Evolutionary conservation across 2,888 invertebrate genomes (phyloP), one percentile per base, ranked within the genome.

Genomic region (Papilio gigon): DNA sequence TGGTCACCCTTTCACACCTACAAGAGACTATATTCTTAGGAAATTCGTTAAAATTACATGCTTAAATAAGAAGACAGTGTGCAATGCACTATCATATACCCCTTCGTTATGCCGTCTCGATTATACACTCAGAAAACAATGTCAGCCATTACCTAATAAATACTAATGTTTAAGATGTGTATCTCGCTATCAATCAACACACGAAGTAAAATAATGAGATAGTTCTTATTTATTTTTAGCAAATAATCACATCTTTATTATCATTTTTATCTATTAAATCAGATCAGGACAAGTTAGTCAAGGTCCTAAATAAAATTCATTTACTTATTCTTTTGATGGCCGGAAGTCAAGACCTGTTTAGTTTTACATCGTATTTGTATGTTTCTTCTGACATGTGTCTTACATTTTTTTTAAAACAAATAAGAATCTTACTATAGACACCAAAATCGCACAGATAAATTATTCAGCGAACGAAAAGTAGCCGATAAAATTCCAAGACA

Each of bases 401-500:
- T 25, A 47, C n/a, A 17, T 6, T 25, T 27, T 53, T 35, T 33
- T 33, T 5, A 33, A 22, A 25, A 47, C 12, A 53, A 53, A 53
- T 22, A 6, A 47, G 12, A 27, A 53, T 22, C 50, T n/a, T 11
- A 6, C 22, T n/a, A 27, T n/a, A 27, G 6, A n/a, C n/a, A 27
- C 50, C 14, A 67, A 61, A 67, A 33, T 53, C 53, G 20, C 50
- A 37, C 22, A 17, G 17, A 56, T 30, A 56, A 27, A 56, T 4
- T 25, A 11, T 30, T 56, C 8, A 42, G 11, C n/a, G 17, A 30
- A 56, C n/a, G 30, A 17, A 62, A 63, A 33, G 14, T n/a, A 33
- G 47, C 22, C 14, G 64, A 50, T 65, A 53, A 56, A 61, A 65
- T 65, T 69, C 61, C 65, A 44, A 56, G 56, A 53, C 37, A 50